Evolutionary conservation across 35 echinoderm and acorn worm genomes (phyloP), one percentile per base, ranked within the genome.

Genomic region (Lytechinus pictus): DNA sequence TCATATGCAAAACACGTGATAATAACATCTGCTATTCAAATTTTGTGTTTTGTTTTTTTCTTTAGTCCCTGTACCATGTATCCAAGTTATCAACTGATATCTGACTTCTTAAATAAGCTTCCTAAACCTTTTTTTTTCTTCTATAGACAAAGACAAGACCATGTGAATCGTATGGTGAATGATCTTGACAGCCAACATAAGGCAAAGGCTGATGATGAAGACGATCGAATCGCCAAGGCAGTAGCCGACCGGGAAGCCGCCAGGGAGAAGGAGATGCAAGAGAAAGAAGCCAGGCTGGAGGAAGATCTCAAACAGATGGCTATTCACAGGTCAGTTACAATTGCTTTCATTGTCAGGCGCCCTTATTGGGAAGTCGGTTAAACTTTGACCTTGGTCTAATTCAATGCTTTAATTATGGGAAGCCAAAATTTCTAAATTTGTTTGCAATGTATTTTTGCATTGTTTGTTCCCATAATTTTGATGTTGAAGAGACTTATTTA

Each of bases 71-170:
- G n/a, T n/a, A n/a, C n/a, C n/a, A n/a, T n/a, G n/a, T n/a, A n/a
- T n/a, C 13, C 56, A 58, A 58, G 13, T 58, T 58, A 58, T 58
- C 56, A 58, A 58, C 13, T 58, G n/a, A 24, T 79, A 79, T 3
- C 19, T 19, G 66, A 79, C 19, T 79, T 79, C 66, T 24, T 24
- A 79, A n/a, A 5, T 7, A 79, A 7, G 12, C 66, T 21, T 72
- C 61, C 61, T 6, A 79, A 3, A 4, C 19, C 4, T 79, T 79
- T 3, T 95, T 54, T 92, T 44, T 44, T 44, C n/a, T 96, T 87
- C 94, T 55, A 94, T 61, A 99, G 98, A 91, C 95, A 99, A 97
- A 99, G 97, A 28, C 98, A 99, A 95, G 98, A 99, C 66, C 94
- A 96, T 54, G 95, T 97, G 4, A 97, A 92, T 52, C 95, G 94